Conservation (phyloP, 2,888 invertebrate species). For the Tachina grossa region DNA sequence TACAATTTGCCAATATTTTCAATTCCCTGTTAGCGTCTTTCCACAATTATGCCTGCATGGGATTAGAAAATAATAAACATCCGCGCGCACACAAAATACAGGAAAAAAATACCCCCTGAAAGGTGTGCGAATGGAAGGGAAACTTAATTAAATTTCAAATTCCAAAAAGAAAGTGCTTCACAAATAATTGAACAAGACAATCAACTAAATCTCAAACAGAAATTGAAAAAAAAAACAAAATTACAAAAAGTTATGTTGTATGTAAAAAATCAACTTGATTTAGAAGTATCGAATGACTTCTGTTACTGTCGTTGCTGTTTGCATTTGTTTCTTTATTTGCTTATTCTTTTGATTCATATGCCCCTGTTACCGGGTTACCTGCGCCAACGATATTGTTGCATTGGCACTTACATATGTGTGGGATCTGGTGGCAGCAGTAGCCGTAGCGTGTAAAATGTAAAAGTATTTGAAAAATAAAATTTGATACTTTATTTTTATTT, state of each 20-base stretch:
- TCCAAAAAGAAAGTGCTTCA: slow-evolving; percentile 74
- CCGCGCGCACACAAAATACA: background rate
- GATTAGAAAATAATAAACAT: slow-evolving; percentile 24
- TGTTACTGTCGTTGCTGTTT: slow-evolving; percentile 69
- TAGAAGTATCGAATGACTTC: slow-evolving; percentile 79
- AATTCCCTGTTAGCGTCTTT: background rate
- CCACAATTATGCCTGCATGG: slow-evolving; percentile 2
- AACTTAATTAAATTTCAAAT: slow-evolving; percentile 80
- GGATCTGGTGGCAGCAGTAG: slow-evolving; percentile 55
- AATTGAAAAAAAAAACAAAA: slow-evolving; percentile 46
- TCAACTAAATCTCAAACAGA: slow-evolving; percentile 54
- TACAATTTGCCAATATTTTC: slow-evolving; percentile 1
- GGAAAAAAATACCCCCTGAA: background rate
- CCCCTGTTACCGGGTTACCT: slow-evolving; percentile 70
- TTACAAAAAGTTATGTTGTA: slow-evolving; percentile 9
- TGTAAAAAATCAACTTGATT: slow-evolving; percentile 24
- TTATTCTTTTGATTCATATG: slow-evolving; percentile 53
- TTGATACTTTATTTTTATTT: slow-evolving; percentile 72
- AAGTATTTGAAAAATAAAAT: slow-evolving; percentile 55
- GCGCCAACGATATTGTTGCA: slow-evolving; percentile 72
- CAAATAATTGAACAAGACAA: slow-evolving; percentile 72
- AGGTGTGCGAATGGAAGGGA: slow-evolving; percentile 10
- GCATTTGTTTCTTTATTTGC: background rate
- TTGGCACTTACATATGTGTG: slow-evolving; percentile 28
- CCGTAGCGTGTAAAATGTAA: slow-evolving; percentile 28